These are phyloP conservation scores for Lineus longissimus DNA, from an alignment of 1,140 invertebrate genomes.

Conservation along the genomic window DNA sequence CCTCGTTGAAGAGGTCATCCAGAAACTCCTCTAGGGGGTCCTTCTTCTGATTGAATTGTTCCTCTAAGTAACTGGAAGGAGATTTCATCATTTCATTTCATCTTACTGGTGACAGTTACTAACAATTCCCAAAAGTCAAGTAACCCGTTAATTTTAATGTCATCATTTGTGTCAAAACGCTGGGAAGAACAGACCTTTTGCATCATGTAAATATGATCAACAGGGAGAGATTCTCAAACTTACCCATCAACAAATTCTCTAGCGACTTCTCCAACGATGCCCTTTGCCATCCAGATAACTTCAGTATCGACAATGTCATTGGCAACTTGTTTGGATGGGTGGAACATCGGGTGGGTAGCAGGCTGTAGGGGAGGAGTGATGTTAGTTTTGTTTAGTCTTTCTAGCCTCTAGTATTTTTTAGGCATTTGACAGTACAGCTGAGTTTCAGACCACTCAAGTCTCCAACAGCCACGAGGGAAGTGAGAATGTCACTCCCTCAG, in stretches of 20 bases:
- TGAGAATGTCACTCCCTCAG: not conserved
- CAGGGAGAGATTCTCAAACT: not conserved
- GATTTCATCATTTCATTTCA: not conserved
- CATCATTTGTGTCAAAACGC: not conserved
- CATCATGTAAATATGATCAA: not conserved
- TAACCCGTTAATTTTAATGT: not conserved
- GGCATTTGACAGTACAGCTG: not conserved
- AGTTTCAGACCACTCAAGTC: not conserved
- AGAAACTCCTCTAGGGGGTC: conserved; percentile 4
- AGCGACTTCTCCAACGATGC: not conserved
- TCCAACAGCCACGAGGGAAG: not conserved
- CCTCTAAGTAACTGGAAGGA: conserved; percentile 1
- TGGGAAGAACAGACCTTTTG: not conserved
- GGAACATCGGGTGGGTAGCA: not conserved
- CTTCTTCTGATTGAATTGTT: not conserved
- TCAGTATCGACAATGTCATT: not conserved
- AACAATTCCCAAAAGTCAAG: not conserved
- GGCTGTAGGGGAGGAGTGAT: not conserved
- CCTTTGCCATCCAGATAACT: conserved; percentile 6
- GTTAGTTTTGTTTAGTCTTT: not conserved
- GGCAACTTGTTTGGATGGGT: not conserved
- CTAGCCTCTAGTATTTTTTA: not conserved
- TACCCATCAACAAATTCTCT: not conserved
- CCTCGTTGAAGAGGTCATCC: not conserved
- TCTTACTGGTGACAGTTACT: not conserved